Conservation (phyloP, 2,797 vertebrate species). For the Tenualosa ilisha region DNA sequence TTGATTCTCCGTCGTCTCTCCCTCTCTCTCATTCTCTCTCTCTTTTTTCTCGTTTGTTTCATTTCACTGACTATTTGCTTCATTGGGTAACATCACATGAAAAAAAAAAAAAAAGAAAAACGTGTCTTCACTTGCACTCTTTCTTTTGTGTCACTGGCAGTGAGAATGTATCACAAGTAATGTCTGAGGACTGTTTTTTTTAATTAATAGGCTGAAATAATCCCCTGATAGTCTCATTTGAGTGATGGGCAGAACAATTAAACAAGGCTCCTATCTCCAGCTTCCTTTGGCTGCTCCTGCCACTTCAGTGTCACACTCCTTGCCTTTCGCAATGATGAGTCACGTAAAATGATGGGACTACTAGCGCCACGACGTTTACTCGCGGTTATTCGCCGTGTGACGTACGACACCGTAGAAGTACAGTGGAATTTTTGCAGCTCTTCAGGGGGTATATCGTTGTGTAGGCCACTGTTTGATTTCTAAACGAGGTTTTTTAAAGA, state of each 20-base stretch:
- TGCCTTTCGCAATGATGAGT: neutral
- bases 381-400: neutral
- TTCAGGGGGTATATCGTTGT: neutral
- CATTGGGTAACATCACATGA: neutral
- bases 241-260: slow-evolving; percentile 22
- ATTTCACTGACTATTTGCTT: slow-evolving; percentile 22
- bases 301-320: neutral
- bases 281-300: neutral
- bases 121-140: neutral
- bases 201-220: slow-evolving; percentile 20
- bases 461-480: neutral
- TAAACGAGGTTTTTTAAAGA: neutral
- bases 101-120: neutral
- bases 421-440: neutral
- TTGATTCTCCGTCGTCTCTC: slow-evolving; percentile 1
- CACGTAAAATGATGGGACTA: neutral
- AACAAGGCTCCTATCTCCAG: slow-evolving; percentile 25
- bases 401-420: neutral
- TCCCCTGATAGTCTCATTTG: slow-evolving; percentile 21
- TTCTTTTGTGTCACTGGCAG: neutral
- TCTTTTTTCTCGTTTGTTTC: neutral
- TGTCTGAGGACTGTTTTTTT: slow-evolving; percentile 19
- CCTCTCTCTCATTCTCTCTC: neutral
- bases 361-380: neutral
- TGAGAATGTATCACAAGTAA: slow-evolving; percentile 21